Conservation (phyloP, 2,797 vertebrate species). For the Melanogrammus aeglefinus region DNA sequence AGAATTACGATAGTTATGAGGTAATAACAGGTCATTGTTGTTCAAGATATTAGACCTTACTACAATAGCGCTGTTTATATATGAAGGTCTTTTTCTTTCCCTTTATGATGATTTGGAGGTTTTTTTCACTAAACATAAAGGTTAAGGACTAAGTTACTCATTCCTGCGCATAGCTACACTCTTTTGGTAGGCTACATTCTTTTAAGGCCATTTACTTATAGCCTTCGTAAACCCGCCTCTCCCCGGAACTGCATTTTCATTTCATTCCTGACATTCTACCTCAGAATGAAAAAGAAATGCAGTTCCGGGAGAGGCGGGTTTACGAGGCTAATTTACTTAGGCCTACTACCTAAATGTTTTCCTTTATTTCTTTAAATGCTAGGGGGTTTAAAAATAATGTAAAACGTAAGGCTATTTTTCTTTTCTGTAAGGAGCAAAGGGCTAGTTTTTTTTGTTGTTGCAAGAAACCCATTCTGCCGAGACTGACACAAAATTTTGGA, state of each 20-base stretch:
- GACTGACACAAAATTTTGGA: background rate
- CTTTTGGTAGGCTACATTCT: background rate
- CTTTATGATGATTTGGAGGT: background rate
- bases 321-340: no score
- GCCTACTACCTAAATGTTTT: background rate
- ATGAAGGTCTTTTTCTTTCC: conserved; percentile 7
- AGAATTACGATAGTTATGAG: no score
- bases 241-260: no score
- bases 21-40: no score
- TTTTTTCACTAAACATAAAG: background rate
- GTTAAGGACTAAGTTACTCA: background rate
- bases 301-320: no score
- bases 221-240: no score
- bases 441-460: background rate
- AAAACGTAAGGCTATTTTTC: conserved; percentile 11
- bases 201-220: no score
- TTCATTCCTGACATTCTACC: no score
- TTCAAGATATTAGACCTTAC: no score
- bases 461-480: background rate
- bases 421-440: background rate
- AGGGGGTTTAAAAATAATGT: conserved; percentile 23
- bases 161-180: background rate
- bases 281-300: no score
- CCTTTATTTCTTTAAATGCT: conserved; percentile 23
- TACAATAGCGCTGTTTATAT: no score